Conservation (phyloP, 2,113 vertebrate genomes). For the Chauna torquata region DNA sequence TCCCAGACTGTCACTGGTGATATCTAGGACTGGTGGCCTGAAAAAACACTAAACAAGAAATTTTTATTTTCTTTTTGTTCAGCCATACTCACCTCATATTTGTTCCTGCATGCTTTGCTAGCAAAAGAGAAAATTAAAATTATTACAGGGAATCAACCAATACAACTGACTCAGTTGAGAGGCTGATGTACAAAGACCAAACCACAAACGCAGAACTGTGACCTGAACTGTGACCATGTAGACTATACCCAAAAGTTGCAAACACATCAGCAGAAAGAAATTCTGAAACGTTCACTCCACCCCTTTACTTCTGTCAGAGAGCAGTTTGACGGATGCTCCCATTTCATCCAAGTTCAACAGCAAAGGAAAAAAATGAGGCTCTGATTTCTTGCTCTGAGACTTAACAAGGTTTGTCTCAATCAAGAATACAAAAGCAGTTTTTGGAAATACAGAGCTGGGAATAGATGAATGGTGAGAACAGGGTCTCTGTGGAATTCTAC, state of each 20-base stretch:
- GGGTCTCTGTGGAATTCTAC: neutral
- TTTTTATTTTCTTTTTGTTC: neutral
- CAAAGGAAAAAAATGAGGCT: neutral
- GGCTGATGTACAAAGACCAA: neutral
- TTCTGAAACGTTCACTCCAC: rapidly evolving
- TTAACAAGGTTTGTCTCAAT: neutral
- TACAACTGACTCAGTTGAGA: rapidly evolving
- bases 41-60: neutral
- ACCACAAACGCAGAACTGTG: neutral
- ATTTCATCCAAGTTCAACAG: neutral
- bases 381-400: neutral
- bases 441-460: neutral
- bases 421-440: neutral
- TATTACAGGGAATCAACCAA: neutral
- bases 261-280: neutral
- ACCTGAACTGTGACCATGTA: no score
- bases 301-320: neutral
- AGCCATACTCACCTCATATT: neutral
- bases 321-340: neutral
- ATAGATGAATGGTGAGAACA: neutral
- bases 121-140: neutral
- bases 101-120: neutral
- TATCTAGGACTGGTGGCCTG: neutral
- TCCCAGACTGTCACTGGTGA: neutral
- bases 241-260: neutral